phyloP scores from a whole-genome alignment of 2,113 vertebrate species.

The Agelaius tricolor region DNA sequence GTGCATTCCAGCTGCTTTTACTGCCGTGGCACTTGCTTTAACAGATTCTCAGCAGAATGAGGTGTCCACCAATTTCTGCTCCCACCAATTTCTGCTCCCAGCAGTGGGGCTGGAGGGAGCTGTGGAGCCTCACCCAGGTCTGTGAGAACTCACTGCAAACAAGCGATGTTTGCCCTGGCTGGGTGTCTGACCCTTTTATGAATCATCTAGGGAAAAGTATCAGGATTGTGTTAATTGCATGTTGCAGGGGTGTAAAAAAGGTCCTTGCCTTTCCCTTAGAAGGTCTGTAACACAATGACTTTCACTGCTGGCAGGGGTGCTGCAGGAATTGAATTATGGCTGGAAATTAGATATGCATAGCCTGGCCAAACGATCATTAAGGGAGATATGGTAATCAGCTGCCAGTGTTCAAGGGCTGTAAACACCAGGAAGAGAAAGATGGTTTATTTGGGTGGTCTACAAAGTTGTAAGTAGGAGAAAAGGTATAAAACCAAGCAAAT shows the following conservation, averaged over 20 bases:
- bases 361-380: slow-evolving; percentile 61
- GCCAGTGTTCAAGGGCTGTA: slow-evolving; percentile 57
- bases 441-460: slow-evolving; percentile 55
- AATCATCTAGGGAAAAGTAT: neutral
- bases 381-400: slow-evolving; percentile 55
- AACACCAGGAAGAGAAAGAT: slow-evolving; percentile 47
- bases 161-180: neutral
- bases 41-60: neutral
- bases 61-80: neutral
- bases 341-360: slow-evolving; percentile 62
- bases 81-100: neutral
- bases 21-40: neutral
- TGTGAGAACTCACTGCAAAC: neutral
- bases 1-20: neutral
- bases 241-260: neutral
- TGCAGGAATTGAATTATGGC: slow-evolving; percentile 50
- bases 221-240: neutral
- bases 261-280: neutral
- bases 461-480: neutral
- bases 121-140: neutral
- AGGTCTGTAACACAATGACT: slow-evolving; percentile 36
- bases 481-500: slow-evolving; percentile 9
- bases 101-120: neutral
- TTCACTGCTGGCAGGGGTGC: slow-evolving; percentile 55
- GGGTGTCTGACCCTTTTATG: neutral